phyloP scores from a whole-genome alignment of 2,888 invertebrate genomes.

The Cerastis rubricosa region DNA sequence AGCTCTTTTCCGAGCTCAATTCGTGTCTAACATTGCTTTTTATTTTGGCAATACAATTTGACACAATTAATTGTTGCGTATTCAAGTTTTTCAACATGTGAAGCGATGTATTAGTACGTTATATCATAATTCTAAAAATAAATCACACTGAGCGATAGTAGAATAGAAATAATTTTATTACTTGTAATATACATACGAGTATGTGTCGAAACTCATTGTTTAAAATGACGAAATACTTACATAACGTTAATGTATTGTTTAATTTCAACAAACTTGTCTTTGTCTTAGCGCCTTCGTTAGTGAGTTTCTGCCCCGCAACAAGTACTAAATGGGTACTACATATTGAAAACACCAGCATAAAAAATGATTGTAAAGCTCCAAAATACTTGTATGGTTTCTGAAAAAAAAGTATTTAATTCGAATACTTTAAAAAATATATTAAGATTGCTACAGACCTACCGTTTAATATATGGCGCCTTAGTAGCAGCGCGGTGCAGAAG shows the following conservation, averaged over 20 bases:
- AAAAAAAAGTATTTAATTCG: not conserved
- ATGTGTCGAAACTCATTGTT: not conserved
- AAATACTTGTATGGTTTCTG: not conserved
- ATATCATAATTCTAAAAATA: too few species aligned
- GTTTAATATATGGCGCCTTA: not conserved
- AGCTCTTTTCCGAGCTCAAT: too few species aligned
- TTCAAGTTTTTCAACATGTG: too few species aligned
- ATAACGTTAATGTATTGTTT: conserved; percentile 12
- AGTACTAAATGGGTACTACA: conserved; percentile 13
- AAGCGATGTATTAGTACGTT: too few species aligned
- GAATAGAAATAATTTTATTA: not conserved
- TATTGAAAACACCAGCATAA: not conserved
- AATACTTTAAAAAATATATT: not conserved
- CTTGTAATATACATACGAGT: too few species aligned
- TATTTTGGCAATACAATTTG: too few species aligned
- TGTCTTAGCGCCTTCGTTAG: conserved; percentile 31
- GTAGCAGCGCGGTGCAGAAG: not conserved
- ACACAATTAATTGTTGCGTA: too few species aligned
- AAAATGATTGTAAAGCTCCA: not conserved
- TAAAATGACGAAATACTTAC: conserved; percentile 30
- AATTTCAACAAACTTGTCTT: conserved; percentile 25
- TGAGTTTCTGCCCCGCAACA: conserved; percentile 37
- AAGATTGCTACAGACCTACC: not conserved
- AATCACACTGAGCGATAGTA: not conserved
- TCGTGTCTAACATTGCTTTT: too few species aligned